Base-by-base conservation (phyloP, 2,888 invertebrate species). In the Drosophila atripex region DNA sequence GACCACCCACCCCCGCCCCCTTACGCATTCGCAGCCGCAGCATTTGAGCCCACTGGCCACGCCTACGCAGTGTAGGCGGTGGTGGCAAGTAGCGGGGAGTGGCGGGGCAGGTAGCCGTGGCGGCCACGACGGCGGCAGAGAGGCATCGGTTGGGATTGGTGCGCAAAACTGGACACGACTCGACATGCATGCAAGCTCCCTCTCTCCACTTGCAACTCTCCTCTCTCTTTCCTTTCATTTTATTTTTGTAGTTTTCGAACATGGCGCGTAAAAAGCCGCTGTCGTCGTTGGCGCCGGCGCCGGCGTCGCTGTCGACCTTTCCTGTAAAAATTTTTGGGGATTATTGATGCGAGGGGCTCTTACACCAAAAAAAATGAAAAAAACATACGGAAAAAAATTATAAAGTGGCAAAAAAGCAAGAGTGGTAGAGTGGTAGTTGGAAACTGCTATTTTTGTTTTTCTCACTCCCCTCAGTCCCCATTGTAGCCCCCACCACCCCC, bases 251-350 rank as follows among this genome's bases (percentile, higher is more conserved):
- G 41, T 74, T 69, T 84, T 78, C 71, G 82, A 82, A 82, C 85
- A 84, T 73, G 68, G 76, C 85, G 85, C 88, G 84, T 84, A 88
- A 86, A 88, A 83, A 80, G 86, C 83, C 77, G 84, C 78, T 77
- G 86, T 72, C 54, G 54, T 25, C 53, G 79, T 56, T 52, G 61
- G 60, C 68, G 52, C 41, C 77, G 75, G 77, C 77, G 35, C 35
- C 60, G 78, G 71, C 72, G 82, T 52, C 53, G 70, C 68, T 71
- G 61, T 53, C 80, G 77, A 82, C 79, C 78, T 80, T 84, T 86
- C 77, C 73, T 80, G 53, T 51, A 54, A 60, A 54, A 58, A 59
- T 76, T 85, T 85, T 87, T 78, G 80, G 86, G 87, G 89, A 90
- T 88, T 90, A 90, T 90, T 89, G 90, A 89, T 89, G 87, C 78